Evolutionary conservation across 2,888 invertebrate species (phyloP).

Genomic region (Ectemnius lituratus): DNA sequence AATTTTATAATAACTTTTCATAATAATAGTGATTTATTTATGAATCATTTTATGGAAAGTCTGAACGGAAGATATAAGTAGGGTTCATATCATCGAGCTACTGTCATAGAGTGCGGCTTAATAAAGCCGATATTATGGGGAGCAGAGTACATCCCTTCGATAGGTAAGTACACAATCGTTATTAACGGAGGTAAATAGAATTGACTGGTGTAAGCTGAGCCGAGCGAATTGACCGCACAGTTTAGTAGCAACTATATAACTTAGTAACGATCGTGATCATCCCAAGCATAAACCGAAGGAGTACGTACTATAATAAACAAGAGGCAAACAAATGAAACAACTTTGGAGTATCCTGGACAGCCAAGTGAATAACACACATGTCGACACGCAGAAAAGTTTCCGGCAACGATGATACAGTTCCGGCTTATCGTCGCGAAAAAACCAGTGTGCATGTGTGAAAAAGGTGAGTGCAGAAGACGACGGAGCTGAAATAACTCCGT

Average conservation of each 20-base stretch:
- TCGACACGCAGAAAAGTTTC: too few species aligned
- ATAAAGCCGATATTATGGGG: constrained; percentile 44
- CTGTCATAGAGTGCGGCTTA: constrained; percentile 34
- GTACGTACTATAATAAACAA: too few species aligned
- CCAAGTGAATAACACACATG: too few species aligned
- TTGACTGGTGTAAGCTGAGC: neutral
- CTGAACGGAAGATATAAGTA: constrained; percentile 21
- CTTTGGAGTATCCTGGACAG: too few species aligned
- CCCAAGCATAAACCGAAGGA: neutral
- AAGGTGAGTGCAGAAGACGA: too few species aligned
- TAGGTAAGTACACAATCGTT: constrained; percentile 41
- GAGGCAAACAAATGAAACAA: too few species aligned
- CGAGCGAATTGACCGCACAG: constrained; percentile 18
- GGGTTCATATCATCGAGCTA: constrained; percentile 23
- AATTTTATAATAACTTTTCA: constrained; percentile 47
- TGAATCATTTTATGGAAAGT: constrained; percentile 65
- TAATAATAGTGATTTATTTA: constrained; percentile 60
- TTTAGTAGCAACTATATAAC: neutral
- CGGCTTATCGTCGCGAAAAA: too few species aligned
- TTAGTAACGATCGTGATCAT: constrained; percentile 22
- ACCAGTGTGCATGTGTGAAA: too few species aligned
- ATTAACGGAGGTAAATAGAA: constrained; percentile 44
- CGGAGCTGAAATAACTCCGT: too few species aligned
- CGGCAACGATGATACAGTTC: too few species aligned
- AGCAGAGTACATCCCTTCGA: constrained; percentile 42